A percentile compares a stretch with the other conserved stretches of the same genome.
Evolutionary conservation across 2,888 invertebrate species (phyloP).

Genomic region (Eurytoma californica): DNA sequence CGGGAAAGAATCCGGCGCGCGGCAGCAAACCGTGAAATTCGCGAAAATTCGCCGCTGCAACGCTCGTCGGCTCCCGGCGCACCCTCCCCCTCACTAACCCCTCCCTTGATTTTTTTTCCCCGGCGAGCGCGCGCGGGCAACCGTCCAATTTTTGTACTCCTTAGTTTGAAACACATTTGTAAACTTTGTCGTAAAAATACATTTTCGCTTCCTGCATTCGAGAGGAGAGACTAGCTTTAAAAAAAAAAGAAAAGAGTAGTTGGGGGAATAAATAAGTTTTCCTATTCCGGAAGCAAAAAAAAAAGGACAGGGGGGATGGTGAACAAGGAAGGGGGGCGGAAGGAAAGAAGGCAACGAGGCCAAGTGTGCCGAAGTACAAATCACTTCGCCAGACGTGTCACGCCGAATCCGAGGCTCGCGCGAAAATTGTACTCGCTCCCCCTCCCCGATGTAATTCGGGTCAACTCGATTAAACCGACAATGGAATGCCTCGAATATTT

Average conservation of each 20-base stretch:
- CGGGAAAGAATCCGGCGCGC: conserved; percentile 29
- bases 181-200: conserved; percentile 57
- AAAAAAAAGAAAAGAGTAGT: conserved; percentile 4
- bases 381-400: conserved; percentile 52
- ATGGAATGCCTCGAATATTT: conserved; percentile 55
- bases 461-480: conserved; percentile 55
- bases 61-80: no score
- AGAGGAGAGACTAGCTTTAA: conserved; percentile 17
- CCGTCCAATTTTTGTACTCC: conserved; percentile 57
- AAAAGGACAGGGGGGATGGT: conserved; percentile 2
- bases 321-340: conserved; percentile 1
- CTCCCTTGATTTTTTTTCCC: conserved; percentile 10
- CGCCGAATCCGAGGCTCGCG: conserved; percentile 38
- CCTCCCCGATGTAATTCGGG: conserved; percentile 49
- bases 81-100: neutral
- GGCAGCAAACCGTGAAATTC: conserved; percentile 53
- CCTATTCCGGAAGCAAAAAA: conserved; percentile 42
- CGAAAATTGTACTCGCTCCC: conserved; percentile 40
- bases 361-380: conserved; percentile 57
- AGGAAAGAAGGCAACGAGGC: conserved; percentile 40
- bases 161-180: conserved; percentile 57
- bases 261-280: conserved; percentile 53
- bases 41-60: conserved; percentile 45
- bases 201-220: conserved; percentile 56
- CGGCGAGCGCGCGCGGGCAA: conserved; percentile 40